Base-by-base conservation (phyloP, 2,888 invertebrate species). In the Drosophila yooni region DNA sequence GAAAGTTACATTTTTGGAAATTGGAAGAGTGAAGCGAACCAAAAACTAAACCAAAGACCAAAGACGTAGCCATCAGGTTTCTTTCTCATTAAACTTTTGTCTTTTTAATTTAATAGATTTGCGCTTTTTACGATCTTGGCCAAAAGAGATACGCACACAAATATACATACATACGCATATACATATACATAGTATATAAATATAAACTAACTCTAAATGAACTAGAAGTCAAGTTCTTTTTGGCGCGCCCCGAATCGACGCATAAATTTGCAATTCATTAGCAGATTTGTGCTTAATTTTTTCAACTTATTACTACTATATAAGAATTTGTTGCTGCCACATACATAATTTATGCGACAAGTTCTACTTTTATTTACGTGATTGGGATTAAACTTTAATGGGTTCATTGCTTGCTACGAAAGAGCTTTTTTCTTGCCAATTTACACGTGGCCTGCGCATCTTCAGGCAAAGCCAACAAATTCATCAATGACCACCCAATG, bases 1-100 rank as follows among this genome's bases (percentile, higher is more conserved):
- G 90, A 90, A 90, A 90, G 89, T 88, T 91, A 88, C 87, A 91
- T 91, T 88, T 91, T 91, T 89, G 86, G 88, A 85, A 85, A 89
- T 88, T 81, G 76, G 74, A 74, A 76, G 72, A 75, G 68, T 40
- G 73, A 62, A 21, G 46, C 50, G 36, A 58, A 48, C 58, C 64
- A 61, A 61, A 72, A 63, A 66, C 48, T n/a, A 59, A 58, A 40
- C 33, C 68, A 59, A 50, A 51, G 21, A 54, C 52, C 51, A 48
- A 74, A 51, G 48, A 33, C 48, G 57, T 48, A 61, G 76, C 83
- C 76, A 77, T 82, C 86, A 80, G 75, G 85, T 89, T 89, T 87
- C 88, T 83, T 83, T 80, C 85, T 88, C 83, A 83, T 83, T 90
- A 89, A 76, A 82, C 72, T 77, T 80, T 81, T 76, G 79, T 80